Evolutionary conservation across 2,113 vertebrate genomes (phyloP), one percentile per base, ranked within the genome.

Genomic region (Melozone crissalis): DNA sequence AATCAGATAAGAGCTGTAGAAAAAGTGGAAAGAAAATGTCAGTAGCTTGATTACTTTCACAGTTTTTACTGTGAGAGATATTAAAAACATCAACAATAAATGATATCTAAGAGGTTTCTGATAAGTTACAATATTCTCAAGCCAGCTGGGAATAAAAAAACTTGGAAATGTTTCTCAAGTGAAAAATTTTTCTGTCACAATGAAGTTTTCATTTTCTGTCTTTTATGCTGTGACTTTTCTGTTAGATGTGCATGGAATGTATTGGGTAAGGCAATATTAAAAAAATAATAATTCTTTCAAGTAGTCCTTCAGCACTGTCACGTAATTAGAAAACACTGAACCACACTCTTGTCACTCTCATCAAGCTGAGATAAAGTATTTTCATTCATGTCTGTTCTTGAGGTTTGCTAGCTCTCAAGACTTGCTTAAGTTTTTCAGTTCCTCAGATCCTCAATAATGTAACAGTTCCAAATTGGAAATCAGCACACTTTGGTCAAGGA

Each of bases 61-160:
- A 84, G 46, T 68, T 95, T 96, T 92, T 89, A 89, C 82, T 78
- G 57, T 86, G 75, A 59, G 46, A 86, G 61, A 90, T 95, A 95
- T 94, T 96, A 93, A 94, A 96, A 97, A 73, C 83, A 92, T 95
- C 91, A 95, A 96, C 75, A 92, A 84, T 78, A 91, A 90, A 95
- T 83, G 55, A 61, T 84, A 89, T 96, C 87, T 86, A 93, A 87
- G 80, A 78, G 71, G 46, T 77, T 93, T 94, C 78, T 91, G 91
- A 87, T 95, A 95, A 80, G 43, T 55, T 95, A 31, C 15, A 89
- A 90, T 95, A 94, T 73, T 95, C 46, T 89, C 15, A 49, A 84
- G 27, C 37, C 82, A 92, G 19, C 73, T 92, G 85, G 91, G 85
- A 97, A 90, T 90, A 75, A 81, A 90, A 92, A 89, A 58, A 23